Evolutionary conservation across 1,140 invertebrate genomes (phyloP).

Genomic region (Ceratitis capitata): DNA sequence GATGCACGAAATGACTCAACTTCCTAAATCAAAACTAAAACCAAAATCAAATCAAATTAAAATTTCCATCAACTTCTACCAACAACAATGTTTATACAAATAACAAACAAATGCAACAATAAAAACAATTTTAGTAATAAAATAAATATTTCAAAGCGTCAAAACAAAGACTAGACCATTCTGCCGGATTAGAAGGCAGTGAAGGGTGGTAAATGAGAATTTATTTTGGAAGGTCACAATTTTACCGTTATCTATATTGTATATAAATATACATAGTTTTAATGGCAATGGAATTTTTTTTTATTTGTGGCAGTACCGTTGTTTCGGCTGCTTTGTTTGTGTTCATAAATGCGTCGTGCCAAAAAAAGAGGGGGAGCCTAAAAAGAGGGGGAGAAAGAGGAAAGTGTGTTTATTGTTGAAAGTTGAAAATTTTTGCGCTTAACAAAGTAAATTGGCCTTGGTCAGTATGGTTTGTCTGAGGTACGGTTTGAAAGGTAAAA

Average conservation of each 20-base stretch:
- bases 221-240: background rate
- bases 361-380: no score
- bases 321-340: no score
- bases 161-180: background rate
- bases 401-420: background rate
- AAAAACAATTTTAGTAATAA: background rate
- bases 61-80: conserved; percentile 12
- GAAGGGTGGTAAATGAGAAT: background rate
- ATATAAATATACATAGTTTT: background rate
- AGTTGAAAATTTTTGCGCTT: background rate
- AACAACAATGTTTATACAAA: background rate
- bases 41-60: conserved; percentile 28
- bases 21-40: background rate
- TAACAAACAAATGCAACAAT: background rate
- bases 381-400: background rate
- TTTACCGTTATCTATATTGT: background rate
- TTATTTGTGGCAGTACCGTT: no score
- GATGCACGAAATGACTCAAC: background rate
- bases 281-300: background rate
- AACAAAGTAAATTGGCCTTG: conserved; percentile 20
- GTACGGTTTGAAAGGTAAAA: background rate
- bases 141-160: background rate
- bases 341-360: no score
- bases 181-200: background rate
- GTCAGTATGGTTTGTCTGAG: background rate